Conservation (phyloP, 2,113 vertebrate species). For the Cyphomyrus discorhynchus region DNA sequence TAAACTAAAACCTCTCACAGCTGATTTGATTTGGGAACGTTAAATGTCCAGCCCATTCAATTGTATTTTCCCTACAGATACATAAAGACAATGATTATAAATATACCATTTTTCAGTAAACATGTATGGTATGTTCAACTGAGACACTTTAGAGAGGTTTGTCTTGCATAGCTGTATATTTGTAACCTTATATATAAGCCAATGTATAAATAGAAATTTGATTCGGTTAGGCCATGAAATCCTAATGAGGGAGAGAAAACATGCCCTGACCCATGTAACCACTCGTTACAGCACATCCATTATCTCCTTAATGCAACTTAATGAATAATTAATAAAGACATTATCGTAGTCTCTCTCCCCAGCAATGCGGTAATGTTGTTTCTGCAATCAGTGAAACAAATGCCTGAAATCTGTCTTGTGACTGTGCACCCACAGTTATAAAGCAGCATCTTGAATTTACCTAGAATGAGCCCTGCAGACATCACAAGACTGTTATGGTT, state of each 20-base stretch:
- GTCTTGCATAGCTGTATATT: neutral
- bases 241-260: neutral
- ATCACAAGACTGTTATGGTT: neutral
- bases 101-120: neutral
- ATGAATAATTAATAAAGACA: conserved; percentile 14
- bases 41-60: neutral
- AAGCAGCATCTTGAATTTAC: neutral
- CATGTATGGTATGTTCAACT: neutral
- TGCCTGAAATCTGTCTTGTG: neutral
- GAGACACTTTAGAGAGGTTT: neutral
- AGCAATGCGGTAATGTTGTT: neutral
- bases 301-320: conserved; percentile 6
- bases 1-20: neutral
- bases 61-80: neutral
- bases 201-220: conserved; percentile 2
- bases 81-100: neutral
- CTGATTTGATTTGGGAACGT: neutral
- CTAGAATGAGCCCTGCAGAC: neutral
- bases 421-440: neutral
- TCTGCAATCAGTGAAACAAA: neutral
- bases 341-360: neutral
- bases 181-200: neutral
- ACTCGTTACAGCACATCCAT: neutral
- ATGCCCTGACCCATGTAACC: neutral
- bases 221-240: conserved; percentile 6